These are phyloP conservation scores for Ceryle rudis DNA, from an alignment of 2,797 vertebrate species.

Conservation along the genomic window DNA sequence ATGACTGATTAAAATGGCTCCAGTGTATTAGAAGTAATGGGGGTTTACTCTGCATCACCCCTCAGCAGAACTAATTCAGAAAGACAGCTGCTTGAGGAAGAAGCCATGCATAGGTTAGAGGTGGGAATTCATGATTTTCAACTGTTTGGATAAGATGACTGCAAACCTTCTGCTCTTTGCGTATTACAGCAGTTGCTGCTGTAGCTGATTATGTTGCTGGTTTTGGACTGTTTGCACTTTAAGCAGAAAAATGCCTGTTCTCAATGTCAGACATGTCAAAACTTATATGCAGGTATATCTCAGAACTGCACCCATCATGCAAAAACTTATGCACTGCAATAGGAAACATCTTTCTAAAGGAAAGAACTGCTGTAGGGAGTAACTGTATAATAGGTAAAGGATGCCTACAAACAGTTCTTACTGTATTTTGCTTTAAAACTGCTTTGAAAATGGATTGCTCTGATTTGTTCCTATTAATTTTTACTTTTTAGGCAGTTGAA, in stretches of 20 bases:
- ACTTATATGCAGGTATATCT: background rate
- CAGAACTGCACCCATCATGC: background rate
- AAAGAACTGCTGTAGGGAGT: background rate
- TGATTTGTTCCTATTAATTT: background rate
- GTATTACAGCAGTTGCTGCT: background rate
- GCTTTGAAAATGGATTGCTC: background rate
- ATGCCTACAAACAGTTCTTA: background rate
- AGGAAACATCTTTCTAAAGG: background rate
- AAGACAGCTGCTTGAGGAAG: conserved; percentile 16
- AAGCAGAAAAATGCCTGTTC: background rate
- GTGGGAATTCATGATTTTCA: background rate
- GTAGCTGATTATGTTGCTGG: accelerated
- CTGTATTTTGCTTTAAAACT: background rate
- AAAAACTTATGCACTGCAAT: background rate
- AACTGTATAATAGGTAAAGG: background rate
- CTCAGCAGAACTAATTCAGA: conserved; percentile 17
- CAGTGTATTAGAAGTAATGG: conserved; percentile 1
- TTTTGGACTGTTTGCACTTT: background rate
- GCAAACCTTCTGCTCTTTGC: background rate
- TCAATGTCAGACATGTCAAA: background rate
- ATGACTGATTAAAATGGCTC: conserved; percentile 19
- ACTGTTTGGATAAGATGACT: background rate
- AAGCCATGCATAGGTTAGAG: background rate
- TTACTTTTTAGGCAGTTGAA: conserved; percentile 88
- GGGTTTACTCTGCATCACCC: background rate